Conservation (phyloP, 2,797 vertebrate species). For the Menidia menidia region DNA sequence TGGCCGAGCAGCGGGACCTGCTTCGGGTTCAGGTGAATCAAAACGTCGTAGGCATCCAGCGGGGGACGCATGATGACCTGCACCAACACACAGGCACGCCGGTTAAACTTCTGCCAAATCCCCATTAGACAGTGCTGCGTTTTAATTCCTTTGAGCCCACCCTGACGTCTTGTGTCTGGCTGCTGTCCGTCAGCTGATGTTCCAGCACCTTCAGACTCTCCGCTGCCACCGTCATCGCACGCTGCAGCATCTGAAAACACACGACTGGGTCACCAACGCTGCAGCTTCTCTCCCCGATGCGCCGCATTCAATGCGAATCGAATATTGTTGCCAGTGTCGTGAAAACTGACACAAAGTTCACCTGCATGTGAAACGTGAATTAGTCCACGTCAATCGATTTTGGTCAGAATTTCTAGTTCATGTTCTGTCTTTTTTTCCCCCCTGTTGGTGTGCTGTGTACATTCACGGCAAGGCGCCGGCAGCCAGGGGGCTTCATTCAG, state of each 20-base stretch:
- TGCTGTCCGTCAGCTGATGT: conserved; percentile 85
- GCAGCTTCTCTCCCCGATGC: not conserved
- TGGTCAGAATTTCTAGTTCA: no score
- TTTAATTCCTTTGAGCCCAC: conserved; percentile 72
- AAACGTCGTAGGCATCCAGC: conserved; percentile 90
- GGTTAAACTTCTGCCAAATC: not conserved
- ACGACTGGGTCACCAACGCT: not conserved
- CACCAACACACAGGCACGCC: conserved; percentile 5
- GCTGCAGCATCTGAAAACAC: conserved; percentile 89
- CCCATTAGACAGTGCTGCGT: not conserved
- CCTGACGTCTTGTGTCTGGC: conserved; percentile 86
- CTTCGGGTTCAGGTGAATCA: conserved; percentile 89
- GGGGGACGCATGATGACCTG: conserved; percentile 93
- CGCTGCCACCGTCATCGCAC: conserved; percentile 85
- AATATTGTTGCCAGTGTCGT: not conserved
- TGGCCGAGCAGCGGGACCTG: conserved; percentile 90
- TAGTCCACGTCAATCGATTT: no score
- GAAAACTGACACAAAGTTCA: no score
- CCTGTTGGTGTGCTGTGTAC: no score
- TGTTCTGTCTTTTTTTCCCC: no score
- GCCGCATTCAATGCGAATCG: not conserved
- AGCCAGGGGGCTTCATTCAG: no score
- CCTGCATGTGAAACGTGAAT: no score
- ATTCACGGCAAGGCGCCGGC: no score
- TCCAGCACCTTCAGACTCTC: conserved; percentile 89